Percentiles rank a stretch among this genome's conserved stretches.
phyloP scores from a whole-genome alignment of 2,888 invertebrate genomes.

The Frankliniella fusca region DNA sequence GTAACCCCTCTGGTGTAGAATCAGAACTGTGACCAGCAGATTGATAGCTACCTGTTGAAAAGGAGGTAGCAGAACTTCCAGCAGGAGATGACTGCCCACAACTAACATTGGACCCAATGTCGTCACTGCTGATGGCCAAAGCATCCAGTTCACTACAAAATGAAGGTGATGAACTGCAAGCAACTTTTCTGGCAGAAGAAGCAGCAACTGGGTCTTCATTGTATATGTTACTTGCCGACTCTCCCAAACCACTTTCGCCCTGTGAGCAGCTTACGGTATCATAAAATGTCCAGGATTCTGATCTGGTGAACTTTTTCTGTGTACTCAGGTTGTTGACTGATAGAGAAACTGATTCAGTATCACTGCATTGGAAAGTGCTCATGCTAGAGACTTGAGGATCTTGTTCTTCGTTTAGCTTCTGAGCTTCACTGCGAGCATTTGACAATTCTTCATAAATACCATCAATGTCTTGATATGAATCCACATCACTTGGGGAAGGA shows the following conservation, averaged over 20 bases:
- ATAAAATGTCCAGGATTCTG: slow-evolving; percentile 55
- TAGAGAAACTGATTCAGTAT: slow-evolving; percentile 32
- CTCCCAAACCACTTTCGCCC: slow-evolving; percentile 10
- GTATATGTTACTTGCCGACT: slow-evolving; percentile 17
- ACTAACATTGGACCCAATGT: neutral
- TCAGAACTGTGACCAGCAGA: neutral
- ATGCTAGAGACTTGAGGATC: slow-evolving; percentile 34
- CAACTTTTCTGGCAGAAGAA: slow-evolving; percentile 17
- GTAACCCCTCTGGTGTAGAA: neutral
- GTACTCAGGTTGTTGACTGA: neutral
- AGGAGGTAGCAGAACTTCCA: neutral
- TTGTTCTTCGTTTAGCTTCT: neutral
- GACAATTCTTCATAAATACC: slow-evolving; percentile 39
- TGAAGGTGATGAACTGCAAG: slow-evolving; percentile 26
- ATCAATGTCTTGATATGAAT: slow-evolving; percentile 34
- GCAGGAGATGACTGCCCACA: neutral
- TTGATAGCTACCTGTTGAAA: neutral
- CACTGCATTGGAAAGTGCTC: slow-evolving; percentile 34
- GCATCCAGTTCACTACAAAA: slow-evolving; percentile 37
- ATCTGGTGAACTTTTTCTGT: slow-evolving; percentile 46
- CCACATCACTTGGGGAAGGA: slow-evolving; percentile 32
- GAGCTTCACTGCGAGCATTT: slow-evolving; percentile 2
- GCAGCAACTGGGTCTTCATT: neutral
- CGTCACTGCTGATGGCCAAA: slow-evolving; percentile 29
- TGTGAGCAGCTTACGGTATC: slow-evolving; percentile 43